Conservation (phyloP, 2,888 invertebrate genomes). For the Gisinianus flammeolus region DNA sequence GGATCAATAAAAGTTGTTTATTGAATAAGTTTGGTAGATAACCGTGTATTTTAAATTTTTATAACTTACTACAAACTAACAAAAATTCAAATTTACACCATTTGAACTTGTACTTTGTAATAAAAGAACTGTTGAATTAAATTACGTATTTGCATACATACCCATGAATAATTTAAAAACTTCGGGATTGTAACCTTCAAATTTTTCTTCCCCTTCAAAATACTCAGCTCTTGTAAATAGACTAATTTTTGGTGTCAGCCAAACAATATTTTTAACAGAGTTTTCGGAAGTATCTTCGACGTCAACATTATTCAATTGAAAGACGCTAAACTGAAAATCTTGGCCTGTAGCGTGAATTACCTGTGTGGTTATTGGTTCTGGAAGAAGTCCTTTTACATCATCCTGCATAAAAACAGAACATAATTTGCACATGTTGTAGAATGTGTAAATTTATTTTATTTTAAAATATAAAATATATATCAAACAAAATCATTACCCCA, state of each 20-base stretch:
- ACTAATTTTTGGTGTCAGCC: constrained; percentile 69
- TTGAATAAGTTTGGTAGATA: too few species aligned
- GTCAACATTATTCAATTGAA: constrained; percentile 83
- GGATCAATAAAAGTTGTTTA: too few species aligned
- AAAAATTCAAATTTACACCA: too few species aligned
- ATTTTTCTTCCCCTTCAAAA: constrained; percentile 69
- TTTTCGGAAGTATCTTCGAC: constrained; percentile 67
- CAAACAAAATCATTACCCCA: constrained; percentile 67
- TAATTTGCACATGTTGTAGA: too few species aligned
- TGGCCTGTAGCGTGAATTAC: constrained; percentile 81
- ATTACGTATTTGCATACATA: constrained; percentile 70
- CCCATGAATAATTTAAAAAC: constrained; percentile 79
- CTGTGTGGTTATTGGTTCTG: constrained; percentile 81
- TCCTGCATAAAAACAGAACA: constrained; percentile 63
- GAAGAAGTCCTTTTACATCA: constrained; percentile 68
- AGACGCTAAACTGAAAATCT: constrained; percentile 78
- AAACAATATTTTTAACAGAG: constrained; percentile 77
- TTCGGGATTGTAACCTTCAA: constrained; percentile 78
- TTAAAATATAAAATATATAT: constrained; percentile 25
- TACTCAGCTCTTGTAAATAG: constrained; percentile 73
- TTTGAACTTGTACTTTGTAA: too few species aligned
- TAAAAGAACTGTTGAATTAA: too few species aligned
- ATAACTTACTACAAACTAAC: too few species aligned
- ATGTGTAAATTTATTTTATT: too few species aligned
- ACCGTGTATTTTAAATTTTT: too few species aligned